A percentile compares a stretch with the other conserved stretches of the same genome.
Evolutionary conservation across 2,113 vertebrate genomes (phyloP).

Genomic region (Indicator maculatus): DNA sequence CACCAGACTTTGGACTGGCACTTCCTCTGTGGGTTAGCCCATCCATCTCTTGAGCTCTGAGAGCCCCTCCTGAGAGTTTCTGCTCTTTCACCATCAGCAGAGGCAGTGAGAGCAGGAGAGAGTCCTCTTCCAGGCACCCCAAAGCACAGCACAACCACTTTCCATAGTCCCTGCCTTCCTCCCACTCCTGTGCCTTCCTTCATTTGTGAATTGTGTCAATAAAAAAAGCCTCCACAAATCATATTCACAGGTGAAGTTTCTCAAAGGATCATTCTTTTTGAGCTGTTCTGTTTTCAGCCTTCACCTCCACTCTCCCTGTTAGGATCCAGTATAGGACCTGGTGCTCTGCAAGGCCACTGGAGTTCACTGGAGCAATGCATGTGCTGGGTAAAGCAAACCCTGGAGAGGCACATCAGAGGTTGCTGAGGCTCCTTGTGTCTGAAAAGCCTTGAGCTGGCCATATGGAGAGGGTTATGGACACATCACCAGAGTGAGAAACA

Average conservation of each 20-base stretch:
- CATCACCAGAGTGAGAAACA: background rate
- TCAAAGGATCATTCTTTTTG: background rate
- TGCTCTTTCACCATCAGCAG: background rate
- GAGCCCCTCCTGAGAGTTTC: background rate
- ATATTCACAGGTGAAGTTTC: background rate
- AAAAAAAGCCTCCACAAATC: background rate
- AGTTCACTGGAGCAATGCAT: background rate
- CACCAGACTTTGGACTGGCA: background rate
- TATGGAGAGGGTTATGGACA: background rate
- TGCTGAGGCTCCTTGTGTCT: background rate
- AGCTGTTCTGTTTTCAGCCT: background rate
- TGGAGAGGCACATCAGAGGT: background rate
- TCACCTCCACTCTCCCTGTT: background rate
- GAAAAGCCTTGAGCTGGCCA: background rate
- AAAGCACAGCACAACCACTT: background rate
- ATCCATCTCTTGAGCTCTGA: fast-evolving
- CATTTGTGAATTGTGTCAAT: background rate
- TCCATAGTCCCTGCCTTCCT: background rate
- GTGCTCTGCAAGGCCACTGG: background rate
- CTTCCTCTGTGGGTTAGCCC: background rate
- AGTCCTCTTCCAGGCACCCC: background rate
- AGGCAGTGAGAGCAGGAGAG: background rate
- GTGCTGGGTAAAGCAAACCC: background rate
- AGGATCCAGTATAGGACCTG: background rate
- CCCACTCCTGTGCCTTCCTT: background rate